Evolutionary conservation across 2,797 vertebrate genomes (phyloP), one percentile per base, ranked within the genome.

Genomic region (Acridotheres tristis): DNA sequence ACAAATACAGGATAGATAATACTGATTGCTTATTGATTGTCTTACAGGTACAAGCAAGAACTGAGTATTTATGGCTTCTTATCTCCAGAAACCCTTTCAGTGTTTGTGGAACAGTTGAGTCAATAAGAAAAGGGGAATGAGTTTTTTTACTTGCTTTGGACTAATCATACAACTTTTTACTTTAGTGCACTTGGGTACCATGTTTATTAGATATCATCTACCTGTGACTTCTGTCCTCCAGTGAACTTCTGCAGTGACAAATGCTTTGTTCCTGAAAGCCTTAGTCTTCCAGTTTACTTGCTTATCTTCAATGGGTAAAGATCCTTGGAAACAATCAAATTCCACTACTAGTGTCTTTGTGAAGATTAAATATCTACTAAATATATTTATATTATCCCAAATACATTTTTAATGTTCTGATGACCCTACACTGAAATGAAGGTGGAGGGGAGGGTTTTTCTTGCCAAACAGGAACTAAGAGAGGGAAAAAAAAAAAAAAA

Each of bases 371-470:
- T 81, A 47, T 20, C 16, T 73, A 21, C 13, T 62, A 77, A 80
- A 82, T 57, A 58, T 1, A 34, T 58, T 50, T 87, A 7, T 29
- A 29, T 58, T 58, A 61, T 17, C 21, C 10, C 16, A 57, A 48
- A 40, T 53, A 48, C 14, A 30, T 42, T 47, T 32, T 36, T 11
- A 40, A 26, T 84, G 8, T 23, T 76, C 20, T 79, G 8, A 10
- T 69, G 4, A 58, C 55, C 14, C 43, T 89, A 43, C 4, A 3
- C 9, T n/a, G 42, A 90, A 65, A 45, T 57, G 16, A 62, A 79
- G 61, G 75, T 21, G 1, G 9, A 66, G 34, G 34, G 34, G 34
- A 34, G 5, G 1, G 0, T 0, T 25, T 19, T 82, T 32, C 71
- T 55, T 69, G 26, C 5, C 2, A 30, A 83, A 11, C 4, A 45